Conservation (phyloP, 1,140 invertebrate genomes). For the Atta texana region DNA sequence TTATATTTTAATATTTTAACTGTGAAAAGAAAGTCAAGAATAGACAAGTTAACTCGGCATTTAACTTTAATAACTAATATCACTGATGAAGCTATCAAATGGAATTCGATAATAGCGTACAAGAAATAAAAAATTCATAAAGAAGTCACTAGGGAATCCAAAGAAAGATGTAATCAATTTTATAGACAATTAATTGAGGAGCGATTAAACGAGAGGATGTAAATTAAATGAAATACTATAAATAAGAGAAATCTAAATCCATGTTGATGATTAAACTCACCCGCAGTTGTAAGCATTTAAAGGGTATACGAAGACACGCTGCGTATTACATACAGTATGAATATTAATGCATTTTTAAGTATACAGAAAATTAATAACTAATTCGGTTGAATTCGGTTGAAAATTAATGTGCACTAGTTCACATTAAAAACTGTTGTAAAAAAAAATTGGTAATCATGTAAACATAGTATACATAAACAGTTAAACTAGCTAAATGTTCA, state of each 20-base stretch:
- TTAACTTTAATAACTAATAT: not conserved
- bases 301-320: slow-evolving; percentile 68
- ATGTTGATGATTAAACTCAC: slow-evolving; percentile 26
- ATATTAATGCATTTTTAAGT: slow-evolving; percentile 19
- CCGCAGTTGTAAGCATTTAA: slow-evolving; percentile 41
- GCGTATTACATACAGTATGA: slow-evolving; percentile 14
- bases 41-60: slow-evolving; percentile 18
- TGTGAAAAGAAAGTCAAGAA: slow-evolving; percentile 7
- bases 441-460: not conserved
- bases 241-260: slow-evolving; percentile 9
- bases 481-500: not conserved
- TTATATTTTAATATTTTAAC: not conserved
- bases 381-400: not conserved
- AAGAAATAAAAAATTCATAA: not conserved
- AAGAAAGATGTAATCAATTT: slow-evolving; percentile 26
- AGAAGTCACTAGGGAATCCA: not conserved
- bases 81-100: not conserved
- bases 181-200: not conserved
- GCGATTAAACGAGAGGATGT: slow-evolving; percentile 5
- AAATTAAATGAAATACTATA: not conserved
- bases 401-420: not conserved
- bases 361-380: slow-evolving; percentile 11
- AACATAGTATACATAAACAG: slow-evolving; percentile 6
- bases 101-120: not conserved
- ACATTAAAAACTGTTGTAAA: slow-evolving; percentile 35